Base-by-base conservation (phyloP, 1,140 invertebrate species). In the Colletes gigas region DNA sequence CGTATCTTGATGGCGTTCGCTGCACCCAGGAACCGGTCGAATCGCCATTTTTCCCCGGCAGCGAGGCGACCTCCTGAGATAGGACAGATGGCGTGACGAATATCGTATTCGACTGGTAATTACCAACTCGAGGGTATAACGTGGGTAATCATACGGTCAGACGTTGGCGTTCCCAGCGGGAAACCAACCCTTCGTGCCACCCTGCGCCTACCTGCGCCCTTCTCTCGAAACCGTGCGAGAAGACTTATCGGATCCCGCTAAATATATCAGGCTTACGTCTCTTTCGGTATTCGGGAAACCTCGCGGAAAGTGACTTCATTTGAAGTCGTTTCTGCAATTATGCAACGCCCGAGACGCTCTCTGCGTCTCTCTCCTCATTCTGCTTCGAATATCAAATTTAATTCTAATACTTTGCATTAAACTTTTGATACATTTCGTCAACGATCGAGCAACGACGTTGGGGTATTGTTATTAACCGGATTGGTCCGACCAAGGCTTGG, bases 41-140 rank as follows among this genome's bases (percentile, higher is more conserved):
- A n/a, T 47, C 21, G 77, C 30, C 19, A 55, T 65, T 54, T 71
- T 78, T 62, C 65, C 44, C n/a, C 9, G 19, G 52, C 12, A 21
- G 39, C 70, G 15, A 67, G 17, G 30, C 19, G 68, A 65, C 47
- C 66, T 54, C 59, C 76, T 82, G 82, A 88, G 75, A 88, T 84
- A 86, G 57, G 69, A 9, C 88, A 89, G 84, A 88, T 89, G 88
- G 86, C 86, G 86, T 87, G 88, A 87, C 86, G 88, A 89, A 87
- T 89, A 89, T 89, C 81, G 88, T 71, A 71, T 85, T 83, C 77
- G 80, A 88, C 79, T 88, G 60, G 86, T 88, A 89, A 89, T 89
- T 89, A 88, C 82, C 15, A 41, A 15, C 62, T 59, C 67, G 66
- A 72, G 75, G 73, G 57, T 87, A 86, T 81, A 83, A 78, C 75